phyloP scores from a whole-genome alignment of 2,797 vertebrate species.

The Cuculus canorus region DNA sequence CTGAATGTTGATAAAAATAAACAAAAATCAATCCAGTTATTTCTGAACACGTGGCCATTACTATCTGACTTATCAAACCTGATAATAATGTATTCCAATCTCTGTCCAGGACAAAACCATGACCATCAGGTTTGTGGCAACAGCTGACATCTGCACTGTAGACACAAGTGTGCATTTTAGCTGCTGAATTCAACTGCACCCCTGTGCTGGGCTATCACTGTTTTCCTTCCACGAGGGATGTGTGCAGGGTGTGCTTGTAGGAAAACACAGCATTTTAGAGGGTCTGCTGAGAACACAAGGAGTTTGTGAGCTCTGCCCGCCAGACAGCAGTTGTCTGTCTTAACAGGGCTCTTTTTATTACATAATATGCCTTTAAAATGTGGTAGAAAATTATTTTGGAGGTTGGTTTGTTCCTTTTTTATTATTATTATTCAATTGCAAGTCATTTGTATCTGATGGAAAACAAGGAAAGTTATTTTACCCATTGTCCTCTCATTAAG shows the following conservation, averaged over 20 bases:
- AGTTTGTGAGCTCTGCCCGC: neutral
- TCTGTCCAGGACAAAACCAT: neutral
- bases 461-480: neutral
- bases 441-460: neutral
- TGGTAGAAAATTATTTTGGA: neutral
- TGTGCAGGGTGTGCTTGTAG: neutral
- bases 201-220: accelerated
- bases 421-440: neutral
- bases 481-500: neutral
- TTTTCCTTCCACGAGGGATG: neutral
- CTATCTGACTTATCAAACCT: neutral
- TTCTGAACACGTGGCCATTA: neutral
- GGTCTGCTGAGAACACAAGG: neutral
- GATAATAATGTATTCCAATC: neutral
- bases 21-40: neutral
- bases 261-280: neutral
- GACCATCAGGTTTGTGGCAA: neutral
- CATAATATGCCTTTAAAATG: neutral
- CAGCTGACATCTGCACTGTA: neutral
- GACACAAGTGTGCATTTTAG: neutral
- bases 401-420: neutral
- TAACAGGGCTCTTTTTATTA: neutral
- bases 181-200: neutral
- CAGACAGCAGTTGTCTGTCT: neutral
- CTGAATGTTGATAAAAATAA: neutral